phyloP scores from a whole-genome alignment of 2,797 vertebrate species.

The Amphiprion clarkii region DNA sequence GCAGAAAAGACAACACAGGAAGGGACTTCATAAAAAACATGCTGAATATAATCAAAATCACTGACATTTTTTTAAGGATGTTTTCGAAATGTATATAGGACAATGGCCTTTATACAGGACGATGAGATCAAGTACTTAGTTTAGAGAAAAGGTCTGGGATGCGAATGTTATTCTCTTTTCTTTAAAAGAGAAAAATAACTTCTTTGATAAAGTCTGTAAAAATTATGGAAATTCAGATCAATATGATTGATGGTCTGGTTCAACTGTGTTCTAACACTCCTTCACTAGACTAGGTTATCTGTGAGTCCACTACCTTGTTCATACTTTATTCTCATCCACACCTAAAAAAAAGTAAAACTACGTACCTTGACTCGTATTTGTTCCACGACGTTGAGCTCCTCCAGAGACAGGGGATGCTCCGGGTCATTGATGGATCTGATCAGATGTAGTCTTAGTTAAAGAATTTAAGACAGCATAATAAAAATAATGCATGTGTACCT shows the following conservation, averaged over 20 bases:
- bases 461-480: conserved; percentile 11
- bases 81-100: no score
- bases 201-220: neutral
- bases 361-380: conserved; percentile 90
- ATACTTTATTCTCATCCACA: neutral
- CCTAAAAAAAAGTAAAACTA: no score
- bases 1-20: neutral
- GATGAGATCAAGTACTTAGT: no score
- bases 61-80: no score
- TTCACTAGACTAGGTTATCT: neutral
- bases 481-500: neutral
- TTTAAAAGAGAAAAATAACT: neutral
- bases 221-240: neutral
- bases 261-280: neutral
- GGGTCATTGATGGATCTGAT: conserved; percentile 95
- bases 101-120: no score
- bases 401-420: conserved; percentile 94
- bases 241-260: no score
- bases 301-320: neutral
- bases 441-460: conserved; percentile 87
- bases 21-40: neutral
- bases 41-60: neutral
- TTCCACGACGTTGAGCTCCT: conserved; percentile 95
- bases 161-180: neutral
- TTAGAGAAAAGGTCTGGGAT: neutral